phyloP scores from a whole-genome alignment of 2,797 vertebrate genomes.

The Periparus ater region DNA sequence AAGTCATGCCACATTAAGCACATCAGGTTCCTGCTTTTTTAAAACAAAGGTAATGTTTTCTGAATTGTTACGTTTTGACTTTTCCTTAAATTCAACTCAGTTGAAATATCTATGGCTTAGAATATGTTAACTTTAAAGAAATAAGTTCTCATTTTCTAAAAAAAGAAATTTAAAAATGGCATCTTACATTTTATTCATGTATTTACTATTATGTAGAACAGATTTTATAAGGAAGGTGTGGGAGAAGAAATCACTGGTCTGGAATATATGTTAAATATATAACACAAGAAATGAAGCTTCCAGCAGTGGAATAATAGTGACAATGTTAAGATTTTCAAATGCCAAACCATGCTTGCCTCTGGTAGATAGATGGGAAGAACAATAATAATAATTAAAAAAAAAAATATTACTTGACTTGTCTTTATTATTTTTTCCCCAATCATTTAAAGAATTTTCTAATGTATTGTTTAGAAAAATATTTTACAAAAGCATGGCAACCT shows the following conservation, averaged over 20 bases:
- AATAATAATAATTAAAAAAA: neutral
- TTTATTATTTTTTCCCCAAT: neutral
- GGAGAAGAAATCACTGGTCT: neutral
- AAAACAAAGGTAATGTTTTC: neutral
- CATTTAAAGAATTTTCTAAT: neutral
- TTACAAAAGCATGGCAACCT: neutral
- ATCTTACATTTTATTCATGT: neutral
- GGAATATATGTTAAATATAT: neutral
- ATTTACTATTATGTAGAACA: neutral
- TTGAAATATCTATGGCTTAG: neutral
- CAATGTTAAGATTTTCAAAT: neutral
- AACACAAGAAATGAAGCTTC: neutral
- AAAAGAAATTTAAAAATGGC: neutral
- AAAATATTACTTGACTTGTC: neutral
- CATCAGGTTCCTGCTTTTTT: neutral
- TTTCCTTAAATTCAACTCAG: neutral
- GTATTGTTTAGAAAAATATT: neutral
- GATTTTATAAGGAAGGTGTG: neutral
- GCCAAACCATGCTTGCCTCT: neutral
- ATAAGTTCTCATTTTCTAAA: neutral
- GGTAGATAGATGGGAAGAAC: neutral
- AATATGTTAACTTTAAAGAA: neutral
- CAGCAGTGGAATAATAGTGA: neutral
- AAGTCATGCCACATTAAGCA: neutral
- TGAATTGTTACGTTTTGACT: neutral